A percentile compares a stretch with the other conserved stretches of the same genome.
Conservation (phyloP, 2,797 vertebrate genomes). For the Galago senegalensis region DNA sequence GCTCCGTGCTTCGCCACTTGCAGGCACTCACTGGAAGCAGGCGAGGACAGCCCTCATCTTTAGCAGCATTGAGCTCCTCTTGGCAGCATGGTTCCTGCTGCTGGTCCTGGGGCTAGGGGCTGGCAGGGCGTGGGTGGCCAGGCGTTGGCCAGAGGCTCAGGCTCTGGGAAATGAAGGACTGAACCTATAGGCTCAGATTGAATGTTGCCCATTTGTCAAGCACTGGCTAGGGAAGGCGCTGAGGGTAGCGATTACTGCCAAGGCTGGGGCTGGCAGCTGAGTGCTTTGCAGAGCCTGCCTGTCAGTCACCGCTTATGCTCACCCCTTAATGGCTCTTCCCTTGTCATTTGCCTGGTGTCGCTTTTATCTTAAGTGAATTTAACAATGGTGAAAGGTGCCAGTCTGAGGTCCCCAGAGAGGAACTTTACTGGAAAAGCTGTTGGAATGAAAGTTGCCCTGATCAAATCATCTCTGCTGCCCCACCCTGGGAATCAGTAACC, state of each 20-base stretch:
- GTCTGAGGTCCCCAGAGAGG: conserved; percentile 52
- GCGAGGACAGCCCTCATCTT: background rate
- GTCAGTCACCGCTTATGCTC: conserved; percentile 58
- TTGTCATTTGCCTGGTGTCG: conserved; percentile 65
- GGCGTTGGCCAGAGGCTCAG: background rate
- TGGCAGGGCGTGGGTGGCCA: background rate
- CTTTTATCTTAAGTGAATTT: conserved; percentile 75
- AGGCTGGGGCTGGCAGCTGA: conserved; percentile 50
- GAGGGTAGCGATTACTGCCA: background rate
- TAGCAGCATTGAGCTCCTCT: background rate
- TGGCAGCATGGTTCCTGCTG: accelerated
- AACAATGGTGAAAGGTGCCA: conserved; percentile 72
- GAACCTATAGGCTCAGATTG: background rate
- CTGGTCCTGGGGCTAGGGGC: too few relatives aligned
- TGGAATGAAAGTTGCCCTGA: background rate
- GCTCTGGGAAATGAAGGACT: background rate
- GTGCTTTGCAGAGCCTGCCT: background rate
- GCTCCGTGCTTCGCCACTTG: accelerated
- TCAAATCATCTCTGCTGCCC: background rate
- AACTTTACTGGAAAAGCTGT: conserved; percentile 43
- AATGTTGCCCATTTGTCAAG: background rate
- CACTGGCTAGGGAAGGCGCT: background rate
- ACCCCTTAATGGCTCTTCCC: conserved; percentile 62
- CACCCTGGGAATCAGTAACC: background rate
- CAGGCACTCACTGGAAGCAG: background rate